phyloP scores from a whole-genome alignment of 2,797 vertebrate genomes.

The Urosaurus nigricauda region DNA sequence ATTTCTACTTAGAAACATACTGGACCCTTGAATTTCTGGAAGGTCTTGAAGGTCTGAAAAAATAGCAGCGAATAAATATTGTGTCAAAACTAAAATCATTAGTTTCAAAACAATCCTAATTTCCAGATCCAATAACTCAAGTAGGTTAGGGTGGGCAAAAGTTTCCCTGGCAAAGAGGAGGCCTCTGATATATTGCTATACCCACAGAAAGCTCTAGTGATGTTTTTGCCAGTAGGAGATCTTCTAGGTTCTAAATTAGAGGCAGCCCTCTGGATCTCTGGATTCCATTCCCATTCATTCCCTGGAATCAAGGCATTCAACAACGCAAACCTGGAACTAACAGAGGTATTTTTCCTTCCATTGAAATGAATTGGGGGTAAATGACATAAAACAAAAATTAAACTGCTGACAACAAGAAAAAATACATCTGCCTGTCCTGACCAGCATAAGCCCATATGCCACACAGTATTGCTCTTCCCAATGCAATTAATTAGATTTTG shows the following conservation, averaged over 20 bases:
- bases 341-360: not conserved
- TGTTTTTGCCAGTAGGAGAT: not conserved
- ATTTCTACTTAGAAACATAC: constrained; percentile 43
- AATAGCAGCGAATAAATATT: constrained; percentile 68
- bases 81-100: constrained; percentile 74
- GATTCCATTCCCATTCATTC: not conserved
- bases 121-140: too few species aligned
- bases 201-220: not conserved
- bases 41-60: constrained; percentile 62
- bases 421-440: too few species aligned
- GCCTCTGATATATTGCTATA: not conserved
- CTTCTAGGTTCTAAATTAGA: not conserved
- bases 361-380: not conserved
- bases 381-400: too few species aligned
- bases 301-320: not conserved
- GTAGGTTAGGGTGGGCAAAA: not conserved
- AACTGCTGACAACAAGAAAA: not conserved
- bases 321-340: not conserved
- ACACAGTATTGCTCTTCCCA: not conserved
- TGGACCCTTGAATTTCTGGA: constrained; percentile 67
- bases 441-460: not conserved
- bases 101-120: not conserved
- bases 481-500: constrained; percentile 67
- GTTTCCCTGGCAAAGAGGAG: not conserved
- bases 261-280: not conserved